Base-by-base conservation (phyloP, 30 jellyfish, hydroid and myxozoan genomes). In the Aurelia coerulea region DNA sequence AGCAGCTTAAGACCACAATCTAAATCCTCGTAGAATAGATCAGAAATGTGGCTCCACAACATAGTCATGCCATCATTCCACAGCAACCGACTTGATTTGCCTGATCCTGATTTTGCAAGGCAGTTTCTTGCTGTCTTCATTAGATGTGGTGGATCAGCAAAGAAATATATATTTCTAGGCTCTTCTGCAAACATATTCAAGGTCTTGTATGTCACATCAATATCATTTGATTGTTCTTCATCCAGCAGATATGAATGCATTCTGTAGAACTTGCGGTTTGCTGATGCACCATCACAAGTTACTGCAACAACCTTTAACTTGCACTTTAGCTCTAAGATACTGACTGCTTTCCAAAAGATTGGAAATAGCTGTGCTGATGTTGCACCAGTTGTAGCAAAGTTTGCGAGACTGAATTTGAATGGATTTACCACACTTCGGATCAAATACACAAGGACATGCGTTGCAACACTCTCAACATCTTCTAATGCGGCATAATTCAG, bases 201-300 rank as follows among this genome's bases (percentile, higher is more conserved):
- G 60, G 85, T 86, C 39, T 60, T 49, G 68, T 59, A 71, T 42
- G 81, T 68, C 33, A 88, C 96, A 88, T 88, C 92, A 68, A 79
- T 85, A 80, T 69, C 78, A 33, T 56, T 19, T 18, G 31, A 23
- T 74, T 10, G 31, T 23, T 86, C 95, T 23, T 86, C 92, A 19
- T 39, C 65, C 19, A 31, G 82, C 50, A 42, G 53, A 42, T 42
- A 42, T 4, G 53, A 42, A 62, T 85, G 83, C 91, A 85, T 73
- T 37, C 56, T 31, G 59, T 53, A 85, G 14, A 85, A 54, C 19
- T 62, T 85, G 23, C 94, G 46, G 70, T 73, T 85, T 19, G 91
- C 35, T 12, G 94, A 85, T 19, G 94, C 94, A n/a, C 94, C 91
- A 73, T 85, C 91, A 85, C 94, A 51, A 15, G 94, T 85, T 13